phyloP scores from a whole-genome alignment of 2,888 invertebrate genomes.

The Keiferia lycopersicella region DNA sequence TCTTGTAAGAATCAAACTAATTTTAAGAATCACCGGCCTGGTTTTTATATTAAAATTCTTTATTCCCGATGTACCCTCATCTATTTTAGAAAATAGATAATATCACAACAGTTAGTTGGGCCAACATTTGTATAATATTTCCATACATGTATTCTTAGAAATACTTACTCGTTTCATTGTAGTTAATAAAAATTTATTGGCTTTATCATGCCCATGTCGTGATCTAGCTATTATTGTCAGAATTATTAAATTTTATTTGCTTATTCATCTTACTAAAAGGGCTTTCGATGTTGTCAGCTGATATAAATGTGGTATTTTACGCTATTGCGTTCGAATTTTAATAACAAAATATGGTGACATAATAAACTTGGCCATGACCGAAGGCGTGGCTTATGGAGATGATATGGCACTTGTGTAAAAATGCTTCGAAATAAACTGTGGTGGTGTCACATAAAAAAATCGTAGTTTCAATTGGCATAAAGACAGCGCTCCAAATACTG shows the following conservation, averaged over 20 bases:
- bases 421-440: not conserved
- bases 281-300: not conserved
- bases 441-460: too few relatives aligned
- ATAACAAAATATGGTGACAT: not conserved
- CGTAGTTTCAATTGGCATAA: too few relatives aligned
- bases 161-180: not conserved
- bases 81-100: too few relatives aligned
- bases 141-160: too few relatives aligned
- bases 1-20: too few relatives aligned
- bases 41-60: too few relatives aligned
- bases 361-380: constrained; percentile 6
- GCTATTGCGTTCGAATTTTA: not conserved
- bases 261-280: not conserved
- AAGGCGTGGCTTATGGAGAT: not conserved
- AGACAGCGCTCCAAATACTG: too few relatives aligned
- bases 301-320: not conserved
- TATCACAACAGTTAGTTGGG: not conserved
- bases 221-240: not conserved
- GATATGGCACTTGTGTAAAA: too few relatives aligned
- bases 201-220: not conserved
- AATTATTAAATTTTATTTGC: not conserved
- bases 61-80: too few relatives aligned
- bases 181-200: constrained; percentile 1
- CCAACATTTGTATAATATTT: too few relatives aligned
- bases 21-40: too few relatives aligned